Percentiles rank a stretch among this genome's conserved stretches.
phyloP scores from a whole-genome alignment of 2,888 invertebrate genomes.

The Crepidodera aurea region DNA sequence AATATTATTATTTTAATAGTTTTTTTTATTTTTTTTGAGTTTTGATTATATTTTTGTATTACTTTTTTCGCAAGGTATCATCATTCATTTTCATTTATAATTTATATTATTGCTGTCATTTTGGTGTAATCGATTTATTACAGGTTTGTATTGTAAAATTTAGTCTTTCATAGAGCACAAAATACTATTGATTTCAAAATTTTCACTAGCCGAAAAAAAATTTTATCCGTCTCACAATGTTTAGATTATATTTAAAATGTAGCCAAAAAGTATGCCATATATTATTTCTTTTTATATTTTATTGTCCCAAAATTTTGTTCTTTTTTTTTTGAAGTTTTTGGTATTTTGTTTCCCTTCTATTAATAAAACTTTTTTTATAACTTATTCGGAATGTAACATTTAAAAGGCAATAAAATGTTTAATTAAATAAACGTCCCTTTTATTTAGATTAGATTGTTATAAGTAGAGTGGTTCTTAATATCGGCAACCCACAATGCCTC shows the following conservation, averaged over 20 bases:
- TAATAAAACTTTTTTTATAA: neutral
- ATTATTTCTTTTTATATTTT: neutral
- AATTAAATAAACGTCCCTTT: too few relatives aligned
- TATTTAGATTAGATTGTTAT: too few relatives aligned
- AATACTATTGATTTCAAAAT: too few relatives aligned
- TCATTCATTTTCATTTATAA: neutral
- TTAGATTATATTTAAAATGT: neutral
- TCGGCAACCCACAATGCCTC: too few relatives aligned
- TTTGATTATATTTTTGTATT: neutral
- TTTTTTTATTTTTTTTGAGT: neutral
- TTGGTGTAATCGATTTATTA: too few relatives aligned
- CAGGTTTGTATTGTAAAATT: too few relatives aligned
- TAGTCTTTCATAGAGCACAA: too few relatives aligned
- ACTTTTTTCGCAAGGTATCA: neutral
- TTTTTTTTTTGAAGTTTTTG: too few relatives aligned
- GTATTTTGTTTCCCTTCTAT: too few relatives aligned
- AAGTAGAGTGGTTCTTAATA: too few relatives aligned
- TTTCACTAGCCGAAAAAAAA: too few relatives aligned
- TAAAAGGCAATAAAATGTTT: constrained; percentile 11
- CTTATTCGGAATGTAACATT: neutral
- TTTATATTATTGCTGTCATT: neutral
- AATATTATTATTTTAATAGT: neutral
- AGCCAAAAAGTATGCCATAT: neutral
- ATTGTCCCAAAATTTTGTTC: neutral
- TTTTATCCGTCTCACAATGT: too few relatives aligned